Evolutionary conservation across 2,113 vertebrate genomes (phyloP).

Genomic region (Gobius niger): DNA sequence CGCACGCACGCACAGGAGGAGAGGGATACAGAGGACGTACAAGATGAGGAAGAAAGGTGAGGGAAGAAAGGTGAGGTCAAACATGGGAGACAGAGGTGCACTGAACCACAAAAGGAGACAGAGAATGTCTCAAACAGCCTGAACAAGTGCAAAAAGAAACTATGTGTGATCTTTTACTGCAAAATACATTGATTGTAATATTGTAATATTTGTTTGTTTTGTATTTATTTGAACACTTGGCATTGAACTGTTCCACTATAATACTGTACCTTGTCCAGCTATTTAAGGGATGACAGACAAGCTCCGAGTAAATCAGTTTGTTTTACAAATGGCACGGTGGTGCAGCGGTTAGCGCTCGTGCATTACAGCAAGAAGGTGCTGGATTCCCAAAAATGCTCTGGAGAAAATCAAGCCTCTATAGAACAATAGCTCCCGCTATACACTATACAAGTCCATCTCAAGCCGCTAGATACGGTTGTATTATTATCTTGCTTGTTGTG

Average conservation of each 20-base stretch:
- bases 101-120: conserved; percentile 45
- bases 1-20: conserved; percentile 55
- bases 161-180: no score
- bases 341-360: no score
- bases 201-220: no score
- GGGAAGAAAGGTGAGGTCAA: conserved; percentile 35
- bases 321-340: no score
- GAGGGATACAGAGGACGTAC: conserved; percentile 60
- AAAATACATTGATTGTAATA: no score
- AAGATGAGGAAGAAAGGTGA: conserved; percentile 43
- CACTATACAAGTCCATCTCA: conserved; percentile 23
- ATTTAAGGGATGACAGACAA: no score
- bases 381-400: no score
- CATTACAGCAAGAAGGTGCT: no score
- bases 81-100: conserved; percentile 38
- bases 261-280: no score
- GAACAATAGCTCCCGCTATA: neutral
- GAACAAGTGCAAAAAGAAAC: conserved; percentile 33
- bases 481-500: conserved; percentile 6
- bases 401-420: neutral
- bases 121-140: conserved; percentile 50
- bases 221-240: no score
- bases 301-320: no score
- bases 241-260: no score
- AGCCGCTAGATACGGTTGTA: neutral